A percentile compares a stretch with the other conserved stretches of the same genome.
Evolutionary conservation across 1,140 invertebrate species (phyloP).

Genomic region (Scaptomyza graminum): DNA sequence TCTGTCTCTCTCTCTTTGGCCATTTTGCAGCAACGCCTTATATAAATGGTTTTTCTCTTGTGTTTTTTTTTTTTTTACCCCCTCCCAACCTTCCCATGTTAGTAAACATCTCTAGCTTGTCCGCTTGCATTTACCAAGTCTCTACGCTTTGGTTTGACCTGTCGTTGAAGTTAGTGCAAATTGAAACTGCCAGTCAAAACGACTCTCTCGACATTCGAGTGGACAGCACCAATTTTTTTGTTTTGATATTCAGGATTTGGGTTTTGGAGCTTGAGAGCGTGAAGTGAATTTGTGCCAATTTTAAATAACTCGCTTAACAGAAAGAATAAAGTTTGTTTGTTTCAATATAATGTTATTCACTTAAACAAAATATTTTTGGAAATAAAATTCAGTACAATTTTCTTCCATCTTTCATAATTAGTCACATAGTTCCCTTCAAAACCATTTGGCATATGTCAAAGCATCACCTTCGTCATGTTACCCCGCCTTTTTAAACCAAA

Average conservation of each 20-base stretch:
- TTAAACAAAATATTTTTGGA: background rate
- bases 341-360: no score
- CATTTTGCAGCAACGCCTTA: slow-evolving; percentile 32
- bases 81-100: no score
- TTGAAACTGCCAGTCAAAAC: slow-evolving; percentile 73
- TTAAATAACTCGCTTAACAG: no score
- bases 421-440: slow-evolving; percentile 26
- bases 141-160: slow-evolving; percentile 4
- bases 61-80: background rate
- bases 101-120: background rate
- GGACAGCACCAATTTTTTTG: no score
- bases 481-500: background rate
- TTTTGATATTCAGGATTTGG: no score
- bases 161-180: slow-evolving; percentile 72
- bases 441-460: slow-evolving; percentile 55
- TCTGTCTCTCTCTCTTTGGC: slow-evolving; percentile 3
- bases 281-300: no score
- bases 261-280: no score
- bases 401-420: background rate
- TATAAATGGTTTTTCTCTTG: slow-evolving; percentile 46
- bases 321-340: no score
- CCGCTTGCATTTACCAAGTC: slow-evolving; percentile 2
- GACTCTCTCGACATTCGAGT: slow-evolving; percentile 6
- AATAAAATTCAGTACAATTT: background rate
- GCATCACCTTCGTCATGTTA: background rate